These are phyloP conservation scores for Pseudorhiza aurosa DNA, from an alignment of 30 jellyfish, hydroid and myxozoan species.

Conservation along the genomic window DNA sequence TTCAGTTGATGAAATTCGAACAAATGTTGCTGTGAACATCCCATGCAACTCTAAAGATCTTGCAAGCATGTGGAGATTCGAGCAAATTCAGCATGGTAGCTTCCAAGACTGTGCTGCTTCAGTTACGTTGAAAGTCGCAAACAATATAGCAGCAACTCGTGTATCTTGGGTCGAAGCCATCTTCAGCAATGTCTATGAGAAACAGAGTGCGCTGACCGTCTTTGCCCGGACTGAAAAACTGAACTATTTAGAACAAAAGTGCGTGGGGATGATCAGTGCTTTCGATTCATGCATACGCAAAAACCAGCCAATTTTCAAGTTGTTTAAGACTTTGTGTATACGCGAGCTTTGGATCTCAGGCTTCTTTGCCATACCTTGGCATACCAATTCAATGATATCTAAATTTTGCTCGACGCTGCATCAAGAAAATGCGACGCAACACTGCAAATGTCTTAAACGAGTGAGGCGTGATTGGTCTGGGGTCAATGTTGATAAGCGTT, in stretches of 20 bases:
- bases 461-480: constrained; percentile 57
- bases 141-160: not conserved
- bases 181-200: not conserved
- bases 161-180: constrained; percentile 21
- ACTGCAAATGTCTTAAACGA: not conserved
- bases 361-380: not conserved
- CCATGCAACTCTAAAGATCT: constrained; percentile 46
- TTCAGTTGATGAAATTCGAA: constrained; percentile 44
- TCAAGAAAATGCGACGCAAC: not conserved
- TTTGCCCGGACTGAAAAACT: constrained; percentile 5
- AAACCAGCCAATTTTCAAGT: not conserved
- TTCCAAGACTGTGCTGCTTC: constrained; percentile 37
- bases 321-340: constrained; percentile 23
- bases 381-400: constrained; percentile 13
- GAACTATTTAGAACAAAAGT: not conserved
- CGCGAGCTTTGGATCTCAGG: constrained; percentile 29
- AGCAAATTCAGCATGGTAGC: constrained; percentile 11
- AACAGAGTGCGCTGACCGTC: not conserved
- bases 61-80: constrained; percentile 65
- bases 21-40: constrained; percentile 10
- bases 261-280: not conserved
- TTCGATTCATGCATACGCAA: constrained; percentile 3
- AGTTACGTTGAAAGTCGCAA: not conserved
- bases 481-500: constrained; percentile 1
- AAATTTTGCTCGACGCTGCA: not conserved